Percentiles rank a stretch among this genome's conserved stretches.
Conservation (phyloP, 2,797 vertebrate species). For the Morus bassanus region DNA sequence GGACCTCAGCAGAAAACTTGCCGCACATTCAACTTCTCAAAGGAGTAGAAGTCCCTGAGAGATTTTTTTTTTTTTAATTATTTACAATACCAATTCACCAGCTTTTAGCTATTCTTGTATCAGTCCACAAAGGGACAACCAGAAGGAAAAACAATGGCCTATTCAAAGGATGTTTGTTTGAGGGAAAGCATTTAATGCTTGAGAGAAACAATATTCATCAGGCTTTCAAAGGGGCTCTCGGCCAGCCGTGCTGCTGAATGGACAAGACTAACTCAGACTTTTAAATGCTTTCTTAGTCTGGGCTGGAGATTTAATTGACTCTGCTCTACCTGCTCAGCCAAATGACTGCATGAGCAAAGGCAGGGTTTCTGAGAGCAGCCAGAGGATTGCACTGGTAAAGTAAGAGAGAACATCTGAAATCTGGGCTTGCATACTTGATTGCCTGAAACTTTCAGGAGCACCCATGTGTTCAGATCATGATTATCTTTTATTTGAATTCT, state of each 20-base stretch:
- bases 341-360: fast-evolving
- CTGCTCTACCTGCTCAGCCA: slow-evolving; percentile 3
- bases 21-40: not conserved
- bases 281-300: not conserved
- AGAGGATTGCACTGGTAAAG: not conserved
- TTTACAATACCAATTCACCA: slow-evolving; percentile 9
- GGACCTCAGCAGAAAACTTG: not conserved
- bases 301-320: not conserved
- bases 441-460: not conserved
- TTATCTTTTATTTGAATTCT: not conserved
- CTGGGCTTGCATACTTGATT: not conserved
- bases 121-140: not conserved
- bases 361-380: not conserved
- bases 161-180: slow-evolving; percentile 47
- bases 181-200: slow-evolving; percentile 17
- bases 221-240: not conserved
- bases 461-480: not conserved
- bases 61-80: not conserved
- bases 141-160: slow-evolving; percentile 35
- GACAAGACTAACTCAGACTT: not conserved
- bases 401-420: not conserved
- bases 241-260: not conserved
- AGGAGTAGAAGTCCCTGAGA: not conserved
- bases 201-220: slow-evolving; percentile 24
- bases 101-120: slow-evolving; percentile 54